Percentiles rank a stretch among this genome's conserved stretches.
phyloP scores from a whole-genome alignment of 2,888 invertebrate genomes.

The Spatulosminthurus flaviceps region DNA sequence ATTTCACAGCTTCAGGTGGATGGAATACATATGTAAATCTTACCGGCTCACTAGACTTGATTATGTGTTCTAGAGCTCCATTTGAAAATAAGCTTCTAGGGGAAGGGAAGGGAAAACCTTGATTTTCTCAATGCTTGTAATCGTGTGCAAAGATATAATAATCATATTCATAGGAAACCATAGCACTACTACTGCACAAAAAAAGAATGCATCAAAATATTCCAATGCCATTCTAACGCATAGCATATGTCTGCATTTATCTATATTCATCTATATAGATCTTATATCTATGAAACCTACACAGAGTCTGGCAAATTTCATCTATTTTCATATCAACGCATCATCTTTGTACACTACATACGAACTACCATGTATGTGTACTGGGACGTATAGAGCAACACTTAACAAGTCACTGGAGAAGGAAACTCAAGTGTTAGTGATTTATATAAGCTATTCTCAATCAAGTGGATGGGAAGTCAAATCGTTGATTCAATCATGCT shows the following conservation, averaged over 20 bases:
- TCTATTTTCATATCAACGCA: too few relatives aligned
- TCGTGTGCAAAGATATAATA: background rate
- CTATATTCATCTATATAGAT: too few relatives aligned
- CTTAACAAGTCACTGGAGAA: background rate
- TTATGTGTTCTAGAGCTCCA: background rate
- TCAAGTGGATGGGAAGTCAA: constrained; percentile 31
- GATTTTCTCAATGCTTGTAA: background rate
- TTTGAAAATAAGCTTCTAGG: background rate
- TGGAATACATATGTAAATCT: background rate
- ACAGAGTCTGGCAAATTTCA: too few relatives aligned
- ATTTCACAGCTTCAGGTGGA: background rate
- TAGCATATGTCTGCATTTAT: too few relatives aligned
- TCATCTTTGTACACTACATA: too few relatives aligned
- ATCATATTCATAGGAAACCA: constrained; percentile 13
- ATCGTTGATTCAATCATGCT: constrained; percentile 39
- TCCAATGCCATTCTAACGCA: background rate
- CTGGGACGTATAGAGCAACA: too few relatives aligned
- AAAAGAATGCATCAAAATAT: too few relatives aligned
- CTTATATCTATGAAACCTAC: too few relatives aligned
- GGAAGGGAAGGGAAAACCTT: background rate
- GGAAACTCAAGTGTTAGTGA: background rate
- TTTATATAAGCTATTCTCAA: constrained; percentile 19
- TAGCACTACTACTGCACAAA: background rate
- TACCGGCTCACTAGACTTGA: constrained; percentile 9
- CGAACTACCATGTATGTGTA: too few relatives aligned